Evolutionary conservation across 2,888 invertebrate genomes (phyloP).

Genomic region (Tanytarsus gracilentus): DNA sequence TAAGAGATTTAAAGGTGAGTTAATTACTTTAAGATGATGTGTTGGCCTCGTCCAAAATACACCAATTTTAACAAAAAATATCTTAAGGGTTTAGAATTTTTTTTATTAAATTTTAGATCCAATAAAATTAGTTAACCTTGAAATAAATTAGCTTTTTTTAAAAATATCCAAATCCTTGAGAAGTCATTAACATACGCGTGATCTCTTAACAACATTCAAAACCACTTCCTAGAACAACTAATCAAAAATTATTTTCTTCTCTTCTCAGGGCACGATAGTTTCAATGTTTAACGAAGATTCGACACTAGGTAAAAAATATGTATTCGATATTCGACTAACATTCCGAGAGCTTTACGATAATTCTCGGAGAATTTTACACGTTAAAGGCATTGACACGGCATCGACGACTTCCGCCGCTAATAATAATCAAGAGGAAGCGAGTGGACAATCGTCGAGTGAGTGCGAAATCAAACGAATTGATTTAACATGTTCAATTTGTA

Average conservation of each 20-base stretch:
- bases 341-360: conserved; percentile 85
- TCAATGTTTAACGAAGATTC: conserved; percentile 86
- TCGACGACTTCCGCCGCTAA: conserved; percentile 30
- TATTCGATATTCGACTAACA: conserved; percentile 82
- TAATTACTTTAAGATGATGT: too few species aligned
- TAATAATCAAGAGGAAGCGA: conserved; percentile 29
- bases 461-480: conserved; percentile 10
- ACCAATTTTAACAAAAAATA: conserved; percentile 30
- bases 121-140: too few species aligned
- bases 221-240: too few species aligned
- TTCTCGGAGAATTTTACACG: conserved; percentile 65
- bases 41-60: too few species aligned
- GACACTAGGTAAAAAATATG: conserved; percentile 77
- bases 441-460: conserved; percentile 34
- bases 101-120: neutral
- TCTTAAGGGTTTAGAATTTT: neutral
- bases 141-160: too few species aligned
- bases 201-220: too few species aligned
- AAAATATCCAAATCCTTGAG: too few species aligned
- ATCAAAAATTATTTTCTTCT: neutral
- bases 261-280: conserved; percentile 66
- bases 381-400: conserved; percentile 41
- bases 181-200: too few species aligned
- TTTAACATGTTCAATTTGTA: conserved; percentile 78
- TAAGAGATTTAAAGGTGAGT: conserved; percentile 69